Base-by-base conservation (phyloP, 1,140 invertebrate species). In the Brachystomella parvula region DNA sequence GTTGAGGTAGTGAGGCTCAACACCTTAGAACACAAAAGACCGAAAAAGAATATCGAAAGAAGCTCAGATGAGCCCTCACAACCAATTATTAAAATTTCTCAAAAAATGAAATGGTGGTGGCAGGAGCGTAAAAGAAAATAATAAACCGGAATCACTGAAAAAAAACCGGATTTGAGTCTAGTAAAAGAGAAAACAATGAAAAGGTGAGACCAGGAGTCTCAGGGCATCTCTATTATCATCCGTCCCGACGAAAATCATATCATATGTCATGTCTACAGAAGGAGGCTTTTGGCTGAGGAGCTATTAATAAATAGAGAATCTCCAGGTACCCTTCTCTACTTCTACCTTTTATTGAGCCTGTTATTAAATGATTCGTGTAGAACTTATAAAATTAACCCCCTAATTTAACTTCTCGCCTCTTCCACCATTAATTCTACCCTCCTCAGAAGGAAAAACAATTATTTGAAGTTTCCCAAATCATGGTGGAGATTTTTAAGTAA, bases 241-340 rank as follows among this genome's bases (percentile, higher is more conserved):
- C 6, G 9, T 6, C 12, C 35, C 24, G n/a, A n/a, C 49, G 12
- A 24, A 53, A 53, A 53, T 53, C 49, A 24, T 53, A 53, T 53
- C 49, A 6, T 39, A 9, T 53, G 49, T 53, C 49, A 53, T 53
- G 49, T 53, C 49, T 53, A 53, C 15, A 53, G 24, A 6, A 53
- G 24, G 9, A n/a, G n/a, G n/a, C n/a, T n/a, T n/a, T n/a, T n/a
- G n/a, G n/a, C n/a, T n/a, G 21, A 12, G 35, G 35, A 19, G 19
- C 35, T 39, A 39, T 24, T 53, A 53, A 17, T 53, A 53, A 53
- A 17, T 44, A 9, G n/a, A 44, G 9, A 9, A 44, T 44, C n/a
- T 44, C n/a, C 9, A 44, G 9, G n/a, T 44, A 9, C 9, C 39
- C 39, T 44, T 44, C 39, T n/a, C n/a, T 44, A 9, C 39, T n/a